phyloP scores from a whole-genome alignment of 2,888 invertebrate genomes.

The Mythimna albipuncta region DNA sequence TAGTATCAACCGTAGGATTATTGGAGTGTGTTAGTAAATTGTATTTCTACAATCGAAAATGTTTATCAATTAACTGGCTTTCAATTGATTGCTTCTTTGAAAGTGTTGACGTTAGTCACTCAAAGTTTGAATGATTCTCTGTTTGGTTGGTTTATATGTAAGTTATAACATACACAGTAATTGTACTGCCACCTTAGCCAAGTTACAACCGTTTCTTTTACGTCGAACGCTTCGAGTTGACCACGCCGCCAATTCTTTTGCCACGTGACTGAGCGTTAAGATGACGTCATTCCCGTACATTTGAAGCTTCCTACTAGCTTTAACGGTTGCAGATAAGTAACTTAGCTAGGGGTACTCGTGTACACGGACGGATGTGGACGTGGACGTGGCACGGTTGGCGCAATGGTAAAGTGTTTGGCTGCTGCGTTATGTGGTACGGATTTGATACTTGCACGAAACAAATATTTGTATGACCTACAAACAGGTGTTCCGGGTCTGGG shows the following conservation, averaged over 20 bases:
- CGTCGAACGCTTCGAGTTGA: no score
- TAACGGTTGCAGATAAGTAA: no score
- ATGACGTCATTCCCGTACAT: no score
- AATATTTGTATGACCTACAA: background rate
- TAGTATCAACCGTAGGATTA: constrained; percentile 40
- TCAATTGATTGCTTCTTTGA: constrained; percentile 1
- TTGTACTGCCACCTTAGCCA: no score
- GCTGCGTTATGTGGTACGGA: background rate
- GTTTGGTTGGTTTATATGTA: background rate
- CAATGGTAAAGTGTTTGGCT: background rate
- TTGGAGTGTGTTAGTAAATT: constrained; percentile 24
- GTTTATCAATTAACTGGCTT: constrained; percentile 15
- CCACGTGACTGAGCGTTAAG: no score
- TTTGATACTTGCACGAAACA: background rate
- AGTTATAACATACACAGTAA: no score
- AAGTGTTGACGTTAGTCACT: background rate
- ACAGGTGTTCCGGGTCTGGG: background rate
- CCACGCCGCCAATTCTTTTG: no score
- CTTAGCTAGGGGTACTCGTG: no score
- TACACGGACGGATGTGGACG: no score
- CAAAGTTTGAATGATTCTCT: background rate
- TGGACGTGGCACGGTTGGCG: background rate
- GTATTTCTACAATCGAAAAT: constrained; percentile 28
- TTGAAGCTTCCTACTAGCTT: no score
- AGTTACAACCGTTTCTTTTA: no score